These are phyloP conservation scores for Daboia siamensis DNA, from an alignment of 2,113 vertebrate species.

Conservation along the genomic window DNA sequence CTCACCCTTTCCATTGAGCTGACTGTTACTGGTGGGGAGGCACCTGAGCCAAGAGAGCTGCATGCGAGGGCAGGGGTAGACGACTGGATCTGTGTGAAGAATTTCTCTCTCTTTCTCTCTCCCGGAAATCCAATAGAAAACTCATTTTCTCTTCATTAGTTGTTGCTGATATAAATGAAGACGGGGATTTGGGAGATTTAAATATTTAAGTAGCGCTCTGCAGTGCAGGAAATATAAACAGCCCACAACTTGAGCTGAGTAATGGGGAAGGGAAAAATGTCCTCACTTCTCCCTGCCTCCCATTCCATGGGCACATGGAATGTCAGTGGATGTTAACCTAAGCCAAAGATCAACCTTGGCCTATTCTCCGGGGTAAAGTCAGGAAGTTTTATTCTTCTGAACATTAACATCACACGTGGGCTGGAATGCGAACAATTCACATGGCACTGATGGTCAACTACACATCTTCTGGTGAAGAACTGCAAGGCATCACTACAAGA, in stretches of 20 bases:
- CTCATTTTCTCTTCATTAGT: slow-evolving; percentile 4
- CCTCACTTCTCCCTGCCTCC: not conserved
- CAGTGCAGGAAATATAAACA: slow-evolving; percentile 17
- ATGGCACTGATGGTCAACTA: not conserved
- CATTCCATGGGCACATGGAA: not conserved
- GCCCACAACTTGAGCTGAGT: not conserved
- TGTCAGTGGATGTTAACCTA: not conserved
- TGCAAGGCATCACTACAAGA: not conserved
- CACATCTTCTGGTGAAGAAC: not conserved
- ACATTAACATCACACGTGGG: not conserved
- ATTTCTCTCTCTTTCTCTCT: not conserved
- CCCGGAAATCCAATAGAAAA: not conserved
- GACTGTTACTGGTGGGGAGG: slow-evolving; percentile 9
- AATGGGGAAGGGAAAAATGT: not conserved
- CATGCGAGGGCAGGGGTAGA: slow-evolving; percentile 22
- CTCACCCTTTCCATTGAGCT: slow-evolving; percentile 59
- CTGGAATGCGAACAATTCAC: not conserved
- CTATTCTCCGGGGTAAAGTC: not conserved
- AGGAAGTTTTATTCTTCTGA: not conserved
- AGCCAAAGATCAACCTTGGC: not conserved
- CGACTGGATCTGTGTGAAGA: not conserved
- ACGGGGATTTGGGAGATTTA: not conserved
- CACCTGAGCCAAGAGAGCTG: slow-evolving; percentile 41
- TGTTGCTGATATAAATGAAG: slow-evolving; percentile 24
- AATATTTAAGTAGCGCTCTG: slow-evolving; percentile 18